A percentile compares a stretch with the other conserved stretches of the same genome.
These are phyloP conservation scores for Lampris megalopsis DNA, from an alignment of 2,113 vertebrate genomes.

Conservation along the genomic window DNA sequence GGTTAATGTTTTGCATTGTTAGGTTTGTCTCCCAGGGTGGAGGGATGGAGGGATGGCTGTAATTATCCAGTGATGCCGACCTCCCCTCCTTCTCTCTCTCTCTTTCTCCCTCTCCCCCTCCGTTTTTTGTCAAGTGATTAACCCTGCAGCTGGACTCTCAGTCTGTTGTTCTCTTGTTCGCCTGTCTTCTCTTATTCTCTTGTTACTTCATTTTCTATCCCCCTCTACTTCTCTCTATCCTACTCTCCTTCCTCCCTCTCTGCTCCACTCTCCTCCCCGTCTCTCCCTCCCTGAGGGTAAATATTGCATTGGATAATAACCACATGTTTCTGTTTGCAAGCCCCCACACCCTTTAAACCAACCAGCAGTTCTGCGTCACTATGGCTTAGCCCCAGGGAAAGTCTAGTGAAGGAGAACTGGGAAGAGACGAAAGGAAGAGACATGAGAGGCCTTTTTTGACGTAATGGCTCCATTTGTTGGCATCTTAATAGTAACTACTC, in stretches of 20 bases:
- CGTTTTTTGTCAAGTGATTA: slow-evolving; percentile 1
- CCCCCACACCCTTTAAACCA: slow-evolving; percentile 68
- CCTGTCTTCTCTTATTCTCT: neutral
- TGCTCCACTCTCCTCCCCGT: slow-evolving; percentile 19
- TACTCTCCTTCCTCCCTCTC: slow-evolving; percentile 13
- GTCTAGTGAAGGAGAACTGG: slow-evolving; percentile 13
- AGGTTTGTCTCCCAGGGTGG: slow-evolving; percentile 3
- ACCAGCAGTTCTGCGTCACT: slow-evolving; percentile 47
- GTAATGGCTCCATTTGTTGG: neutral
- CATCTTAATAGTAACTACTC: slow-evolving; percentile 5
- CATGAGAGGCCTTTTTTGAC: slow-evolving; percentile 19
- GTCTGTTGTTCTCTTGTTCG: neutral
- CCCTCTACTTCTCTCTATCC: slow-evolving; percentile 12
- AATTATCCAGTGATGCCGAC: slow-evolving; percentile 44
- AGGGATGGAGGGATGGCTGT: slow-evolving; percentile 42
- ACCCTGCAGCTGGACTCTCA: neutral
- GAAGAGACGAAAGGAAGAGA: slow-evolving; percentile 8
- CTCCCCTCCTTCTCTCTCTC: neutral
- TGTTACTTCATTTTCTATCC: slow-evolving; percentile 11
- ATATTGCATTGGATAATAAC: slow-evolving; percentile 54
- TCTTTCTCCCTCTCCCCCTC: neutral
- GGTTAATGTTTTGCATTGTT: slow-evolving; percentile 19
- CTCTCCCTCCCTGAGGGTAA: slow-evolving; percentile 41
- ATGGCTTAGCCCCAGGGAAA: slow-evolving; percentile 41
- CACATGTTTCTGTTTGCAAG: slow-evolving; percentile 70